phyloP scores from a whole-genome alignment of 1,140 invertebrate species.

The Melipona quadrifasciata region DNA sequence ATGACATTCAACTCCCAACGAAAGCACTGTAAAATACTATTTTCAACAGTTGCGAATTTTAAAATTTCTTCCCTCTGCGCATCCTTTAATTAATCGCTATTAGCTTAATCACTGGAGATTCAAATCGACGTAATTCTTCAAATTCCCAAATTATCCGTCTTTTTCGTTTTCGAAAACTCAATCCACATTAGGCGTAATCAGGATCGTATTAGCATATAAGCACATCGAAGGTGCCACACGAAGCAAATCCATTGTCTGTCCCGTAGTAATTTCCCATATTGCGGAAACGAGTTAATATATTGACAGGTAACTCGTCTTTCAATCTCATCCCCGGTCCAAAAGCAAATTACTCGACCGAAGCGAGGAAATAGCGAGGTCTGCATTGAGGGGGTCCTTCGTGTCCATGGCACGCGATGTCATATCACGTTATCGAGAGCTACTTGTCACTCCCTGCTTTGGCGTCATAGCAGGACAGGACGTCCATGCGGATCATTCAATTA shows the following conservation, averaged over 20 bases:
- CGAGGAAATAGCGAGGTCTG: slow-evolving; percentile 68
- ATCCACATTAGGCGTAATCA: background rate
- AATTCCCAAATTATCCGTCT: background rate
- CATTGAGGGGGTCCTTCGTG: slow-evolving; percentile 74
- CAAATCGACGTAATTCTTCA: no score
- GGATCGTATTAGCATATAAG: background rate
- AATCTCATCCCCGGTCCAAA: slow-evolving; percentile 57
- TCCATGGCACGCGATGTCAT: slow-evolving; percentile 74
- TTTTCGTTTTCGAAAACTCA: background rate
- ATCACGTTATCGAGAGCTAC: slow-evolving; percentile 75
- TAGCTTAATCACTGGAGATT: no score
- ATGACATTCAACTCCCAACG: background rate
- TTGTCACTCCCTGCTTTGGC: slow-evolving; percentile 72
- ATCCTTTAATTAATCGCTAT: no score
- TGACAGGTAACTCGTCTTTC: slow-evolving; percentile 63
- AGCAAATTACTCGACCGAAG: slow-evolving; percentile 69
- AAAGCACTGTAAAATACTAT: background rate
- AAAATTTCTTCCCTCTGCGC: no score
- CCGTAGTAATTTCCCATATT: slow-evolving; percentile 57
- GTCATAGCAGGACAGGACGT: slow-evolving; percentile 64
- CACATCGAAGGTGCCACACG: slow-evolving; percentile 15
- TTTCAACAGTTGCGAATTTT: background rate
- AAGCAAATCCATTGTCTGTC: slow-evolving; percentile 43
- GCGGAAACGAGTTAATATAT: slow-evolving; percentile 66
- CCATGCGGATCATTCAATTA: slow-evolving; percentile 73